Evolutionary conservation across 2,797 vertebrate genomes (phyloP), one percentile per base, ranked within the genome.

Genomic region (Cyprinodon diabolis): DNA sequence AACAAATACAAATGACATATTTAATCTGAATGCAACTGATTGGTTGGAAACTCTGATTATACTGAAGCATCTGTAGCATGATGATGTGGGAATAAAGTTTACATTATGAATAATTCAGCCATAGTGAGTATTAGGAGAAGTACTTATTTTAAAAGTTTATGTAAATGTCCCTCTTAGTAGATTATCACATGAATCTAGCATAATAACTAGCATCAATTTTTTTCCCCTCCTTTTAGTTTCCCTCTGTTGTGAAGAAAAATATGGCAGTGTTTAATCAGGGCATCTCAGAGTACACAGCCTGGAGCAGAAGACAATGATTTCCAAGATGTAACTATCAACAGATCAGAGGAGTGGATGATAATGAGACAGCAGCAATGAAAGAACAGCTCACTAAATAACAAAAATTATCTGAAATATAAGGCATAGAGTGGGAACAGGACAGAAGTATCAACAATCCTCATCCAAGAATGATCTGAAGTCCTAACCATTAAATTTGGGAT

Each of bases 181-280:
- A 25, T n/a, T 63, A 13, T 72, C 72, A 55, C 63, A 72, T 68
- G 66, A 72, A 54, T 56, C 25, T 37, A 23, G 40, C 21, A 40
- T 51, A 37, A 58, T 19, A 25, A 23, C 68, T 30, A 30, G 23
- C 25, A 45, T 8, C 30, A 63, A 30, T 37, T 30, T 66, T 49
- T 37, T 0, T 68, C 1, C n/a, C 25, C 30, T 30, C 30, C 2
- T 30, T 30, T 30, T 30, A 63, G 14, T 71, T 75, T 67, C 23
- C n/a, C 40, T 63, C 25, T 63, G 48, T 30, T 43, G 48, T 43
- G 68, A 51, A 69, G 63, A 81, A 76, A 83, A 79, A 70, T 43
- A 43, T 54, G 73, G 5, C 25, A 45, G 17, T 51, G 55, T 72
- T 66, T 25, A 55, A 81, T 72, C 51, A 74, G 75, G 48, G 65